These are phyloP conservation scores for Melanotaenia boesemani DNA, from an alignment of 2,797 vertebrate genomes.

Conservation along the genomic window DNA sequence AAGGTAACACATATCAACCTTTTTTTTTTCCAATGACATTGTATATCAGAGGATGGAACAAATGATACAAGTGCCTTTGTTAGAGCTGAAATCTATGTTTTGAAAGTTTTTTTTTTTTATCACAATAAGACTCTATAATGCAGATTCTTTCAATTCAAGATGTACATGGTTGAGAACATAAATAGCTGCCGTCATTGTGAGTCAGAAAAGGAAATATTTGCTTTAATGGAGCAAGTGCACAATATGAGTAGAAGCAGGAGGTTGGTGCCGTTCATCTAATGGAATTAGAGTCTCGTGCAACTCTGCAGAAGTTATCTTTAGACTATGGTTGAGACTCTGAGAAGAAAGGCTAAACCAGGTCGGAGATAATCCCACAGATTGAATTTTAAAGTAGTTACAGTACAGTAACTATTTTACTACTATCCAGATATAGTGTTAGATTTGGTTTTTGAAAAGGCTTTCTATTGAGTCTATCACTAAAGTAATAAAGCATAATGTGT, in stretches of 20 bases:
- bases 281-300: conserved; percentile 62
- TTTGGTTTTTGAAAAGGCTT: conserved; percentile 17
- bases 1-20: conserved; percentile 36
- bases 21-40: conserved; percentile 46
- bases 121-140: conserved; percentile 19
- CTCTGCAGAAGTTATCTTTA: conserved; percentile 69
- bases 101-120: conserved; percentile 37
- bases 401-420: conserved; percentile 22
- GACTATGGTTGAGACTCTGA: conserved; percentile 53
- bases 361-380: conserved; percentile 76
- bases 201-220: neutral
- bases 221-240: neutral
- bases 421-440: conserved; percentile 34
- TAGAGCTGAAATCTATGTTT: conserved; percentile 14
- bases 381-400: conserved; percentile 62
- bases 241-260: conserved; percentile 28
- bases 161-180: neutral
- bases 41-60: conserved; percentile 5
- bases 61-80: conserved; percentile 25
- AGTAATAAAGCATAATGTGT: neutral
- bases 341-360: conserved; percentile 63
- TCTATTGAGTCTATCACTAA: conserved; percentile 14
- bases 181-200: neutral
- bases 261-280: conserved; percentile 37
- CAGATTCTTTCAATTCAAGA: conserved; percentile 17